Base-by-base conservation (phyloP, 2,113 vertebrate genomes). In the Bettongia penicillata region DNA sequence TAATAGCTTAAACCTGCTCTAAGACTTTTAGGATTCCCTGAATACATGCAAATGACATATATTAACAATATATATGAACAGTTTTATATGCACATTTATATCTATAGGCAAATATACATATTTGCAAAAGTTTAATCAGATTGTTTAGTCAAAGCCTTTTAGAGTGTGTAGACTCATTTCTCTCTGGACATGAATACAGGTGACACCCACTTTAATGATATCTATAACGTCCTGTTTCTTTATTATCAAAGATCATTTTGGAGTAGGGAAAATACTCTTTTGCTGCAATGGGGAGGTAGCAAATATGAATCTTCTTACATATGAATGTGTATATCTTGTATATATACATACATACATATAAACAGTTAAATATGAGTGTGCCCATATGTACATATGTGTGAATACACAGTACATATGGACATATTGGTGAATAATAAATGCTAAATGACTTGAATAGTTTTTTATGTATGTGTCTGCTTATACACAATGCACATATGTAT, bases 161-260 rank as follows among this genome's bases (percentile, higher is more conserved):
- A 99, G 96, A 48, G 96, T 93, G 23, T 97, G 95, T 77, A 98
- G 98, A 77, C 52, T 98, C 94, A 98, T 98, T 92, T 98, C 98
- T 4, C 97, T 94, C 50, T 47, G 90, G 61, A 98, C 95, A 8
- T 97, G 96, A 91, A 98, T 95, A 91, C 98, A 99, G 51, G 98
- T 97, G 51, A 99, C 98, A 93, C 98, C 98, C 68, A 99, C 95
- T 90, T 93, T 94, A 93, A 97, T 96, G 96, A 99, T 96, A 0
- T 99, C 98, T n/a, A 93, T 55, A 84, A 99, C 98, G 96, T 98
- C 99, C 90, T 98, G 96, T 12, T 57, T 96, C 91, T 99, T 99
- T 98, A 11, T 99, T 98, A 91, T 99, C 99, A 92, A 99, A 99
- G 93, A 99, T 97, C 98, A 99, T 99, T 93, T 99, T 97, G 50